Evolutionary conservation across 2,888 invertebrate species (phyloP).

Genomic region (Ochropacha duplaris): DNA sequence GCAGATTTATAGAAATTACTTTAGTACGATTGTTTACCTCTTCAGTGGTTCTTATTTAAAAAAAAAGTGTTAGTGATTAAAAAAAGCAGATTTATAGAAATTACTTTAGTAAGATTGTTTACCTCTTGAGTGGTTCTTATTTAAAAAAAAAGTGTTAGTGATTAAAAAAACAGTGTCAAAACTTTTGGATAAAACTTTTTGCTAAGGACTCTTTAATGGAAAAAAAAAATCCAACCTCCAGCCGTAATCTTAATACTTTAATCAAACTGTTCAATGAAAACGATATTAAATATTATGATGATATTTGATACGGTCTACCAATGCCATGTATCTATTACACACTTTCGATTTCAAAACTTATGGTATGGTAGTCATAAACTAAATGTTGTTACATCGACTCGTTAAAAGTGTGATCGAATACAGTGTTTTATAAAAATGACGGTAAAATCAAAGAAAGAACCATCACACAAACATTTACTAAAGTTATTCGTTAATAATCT

Average conservation of each 20-base stretch:
- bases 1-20: constrained; percentile 19
- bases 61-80: not conserved
- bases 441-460: constrained; percentile 42
- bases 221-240: not conserved
- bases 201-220: too few relatives aligned
- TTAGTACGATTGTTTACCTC: not conserved
- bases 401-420: too few relatives aligned
- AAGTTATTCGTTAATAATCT: constrained; percentile 57
- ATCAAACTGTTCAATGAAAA: not conserved
- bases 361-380: not conserved
- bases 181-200: too few relatives aligned
- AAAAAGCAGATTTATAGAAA: too few relatives aligned
- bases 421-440: constrained; percentile 36
- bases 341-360: constrained; percentile 1
- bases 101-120: not conserved
- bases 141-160: not conserved
- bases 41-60: not conserved
- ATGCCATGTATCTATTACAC: not conserved
- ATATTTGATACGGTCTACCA: not conserved
- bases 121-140: not conserved
- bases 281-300: not conserved
- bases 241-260: not conserved
- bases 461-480: constrained; percentile 49
- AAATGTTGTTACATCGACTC: not conserved
- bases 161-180: too few relatives aligned